Percentiles rank a stretch among this genome's conserved stretches.
Conservation (phyloP, 2,888 invertebrate species). For the Brachyopa scutellaris region DNA sequence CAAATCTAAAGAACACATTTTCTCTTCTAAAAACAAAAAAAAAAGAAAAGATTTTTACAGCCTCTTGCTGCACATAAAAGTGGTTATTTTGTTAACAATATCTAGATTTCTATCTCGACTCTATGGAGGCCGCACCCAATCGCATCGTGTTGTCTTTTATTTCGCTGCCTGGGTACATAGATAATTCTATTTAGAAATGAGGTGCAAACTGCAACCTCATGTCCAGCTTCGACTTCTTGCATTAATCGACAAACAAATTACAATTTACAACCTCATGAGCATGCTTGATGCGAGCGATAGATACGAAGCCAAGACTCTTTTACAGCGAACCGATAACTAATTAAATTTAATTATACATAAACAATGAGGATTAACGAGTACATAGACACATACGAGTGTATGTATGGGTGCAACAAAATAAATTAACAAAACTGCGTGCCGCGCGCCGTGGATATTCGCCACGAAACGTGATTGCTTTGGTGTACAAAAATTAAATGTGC, state of each 20-base stretch:
- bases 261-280: slow-evolving; percentile 62
- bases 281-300: slow-evolving; percentile 21
- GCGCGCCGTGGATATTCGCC: slow-evolving; percentile 29
- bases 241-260: slow-evolving; percentile 70
- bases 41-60: slow-evolving; percentile 57
- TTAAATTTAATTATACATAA: slow-evolving; percentile 71
- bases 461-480: neutral
- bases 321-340: slow-evolving; percentile 50
- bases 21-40: slow-evolving; percentile 51
- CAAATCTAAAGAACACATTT: slow-evolving; percentile 26
- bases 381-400: neutral
- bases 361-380: slow-evolving; percentile 55
- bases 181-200: slow-evolving; percentile 41
- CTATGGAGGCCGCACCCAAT: slow-evolving; percentile 65
- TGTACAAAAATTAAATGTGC: slow-evolving; percentile 50
- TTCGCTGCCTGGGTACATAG: no score
- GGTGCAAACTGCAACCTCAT: slow-evolving; percentile 61
- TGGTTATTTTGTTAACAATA: slow-evolving; percentile 67
- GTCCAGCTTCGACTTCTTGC: neutral
- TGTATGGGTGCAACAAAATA: slow-evolving; percentile 4
- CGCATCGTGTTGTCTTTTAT: slow-evolving; percentile 42
- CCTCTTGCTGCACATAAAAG: slow-evolving; percentile 40
- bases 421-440: slow-evolving; percentile 41
- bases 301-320: slow-evolving; percentile 25
- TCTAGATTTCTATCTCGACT: slow-evolving; percentile 65